Evolutionary conservation across 2,797 vertebrate genomes (phyloP), one percentile per base, ranked within the genome.

Genomic region (Acanthurus tractus): DNA sequence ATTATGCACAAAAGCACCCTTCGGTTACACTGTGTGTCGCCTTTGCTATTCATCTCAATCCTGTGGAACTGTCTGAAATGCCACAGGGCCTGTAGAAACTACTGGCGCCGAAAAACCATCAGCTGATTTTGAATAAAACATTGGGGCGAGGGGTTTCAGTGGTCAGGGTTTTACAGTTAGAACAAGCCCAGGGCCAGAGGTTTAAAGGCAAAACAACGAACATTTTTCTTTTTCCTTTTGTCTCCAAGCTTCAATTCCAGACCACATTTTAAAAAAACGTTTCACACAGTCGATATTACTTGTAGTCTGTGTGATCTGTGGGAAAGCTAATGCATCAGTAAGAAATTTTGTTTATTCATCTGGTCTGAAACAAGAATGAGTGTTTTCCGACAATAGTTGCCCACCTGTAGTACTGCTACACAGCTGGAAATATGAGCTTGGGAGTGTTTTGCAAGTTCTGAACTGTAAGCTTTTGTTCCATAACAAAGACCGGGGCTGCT

Each of bases 61-160:
- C 72, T 63, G 48, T 12, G 58, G 52, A 54, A 57, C 49, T 17
- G 68, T 61, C 49, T 63, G 48, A 63, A 74, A 72, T 56, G 70
- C 73, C n/a, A 22, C 1, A 6, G 54, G 67, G 29, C 72, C 56
- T 20, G 18, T 25, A 48, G 44, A 63, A 83, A 58, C 25, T 58
- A 34, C 72, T 64, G 18, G 38, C 49, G 44, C 38, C 49, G 67
- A 48, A 73, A 55, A 78, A 45, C 52, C 64, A 61, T 76, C 48
- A 48, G 23, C 42, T 61, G 70, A 50, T 17, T 50, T n/a, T 86
- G 78, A 87, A 87, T 82, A 66, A 79, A 86, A 78, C 75, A 82
- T 63, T 6, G 74, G 52, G 36, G 38, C 3, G 34, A 74, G 70
- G 61, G 23, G 34, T 54, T 62, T 48, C 17, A 34, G 38, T 42